A percentile compares a stretch with the other conserved stretches of the same genome.
These are phyloP conservation scores for Isichthys henryi DNA, from an alignment of 2,113 vertebrate genomes.

Conservation along the genomic window DNA sequence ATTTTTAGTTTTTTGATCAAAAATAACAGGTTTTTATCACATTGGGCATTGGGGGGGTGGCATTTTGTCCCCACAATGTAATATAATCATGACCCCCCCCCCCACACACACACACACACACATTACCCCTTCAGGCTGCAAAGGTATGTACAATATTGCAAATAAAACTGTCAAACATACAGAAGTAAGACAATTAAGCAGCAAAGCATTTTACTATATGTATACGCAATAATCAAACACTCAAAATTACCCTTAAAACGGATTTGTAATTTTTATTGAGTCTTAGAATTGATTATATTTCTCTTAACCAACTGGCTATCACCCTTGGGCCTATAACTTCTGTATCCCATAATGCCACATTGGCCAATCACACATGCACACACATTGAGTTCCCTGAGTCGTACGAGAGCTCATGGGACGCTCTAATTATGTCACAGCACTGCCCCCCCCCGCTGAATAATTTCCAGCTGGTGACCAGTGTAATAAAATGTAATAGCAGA, in stretches of 20 bases:
- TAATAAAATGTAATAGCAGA: conserved; percentile 9
- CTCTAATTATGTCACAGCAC: background rate
- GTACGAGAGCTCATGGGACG: background rate
- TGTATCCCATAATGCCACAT: background rate
- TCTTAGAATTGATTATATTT: background rate
- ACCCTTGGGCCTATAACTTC: background rate
- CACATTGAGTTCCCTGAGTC: background rate
- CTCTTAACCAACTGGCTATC: background rate
- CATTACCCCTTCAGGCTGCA: background rate
- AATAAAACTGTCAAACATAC: background rate
- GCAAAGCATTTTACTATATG: background rate
- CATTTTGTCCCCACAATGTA: background rate
- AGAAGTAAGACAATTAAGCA: background rate
- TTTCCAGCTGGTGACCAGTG: conserved; percentile 5
- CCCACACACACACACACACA: background rate
- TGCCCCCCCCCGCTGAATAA: background rate
- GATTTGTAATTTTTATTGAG: background rate
- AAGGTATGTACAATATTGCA: background rate
- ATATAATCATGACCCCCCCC: background rate
- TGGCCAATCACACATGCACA: background rate
- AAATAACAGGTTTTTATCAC: background rate
- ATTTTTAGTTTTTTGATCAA: background rate
- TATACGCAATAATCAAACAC: background rate
- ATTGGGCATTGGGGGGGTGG: too few species aligned
- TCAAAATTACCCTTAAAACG: background rate